Conservation (phyloP, 2,888 invertebrate species). For the Acanthoscelides obtectus region DNA sequence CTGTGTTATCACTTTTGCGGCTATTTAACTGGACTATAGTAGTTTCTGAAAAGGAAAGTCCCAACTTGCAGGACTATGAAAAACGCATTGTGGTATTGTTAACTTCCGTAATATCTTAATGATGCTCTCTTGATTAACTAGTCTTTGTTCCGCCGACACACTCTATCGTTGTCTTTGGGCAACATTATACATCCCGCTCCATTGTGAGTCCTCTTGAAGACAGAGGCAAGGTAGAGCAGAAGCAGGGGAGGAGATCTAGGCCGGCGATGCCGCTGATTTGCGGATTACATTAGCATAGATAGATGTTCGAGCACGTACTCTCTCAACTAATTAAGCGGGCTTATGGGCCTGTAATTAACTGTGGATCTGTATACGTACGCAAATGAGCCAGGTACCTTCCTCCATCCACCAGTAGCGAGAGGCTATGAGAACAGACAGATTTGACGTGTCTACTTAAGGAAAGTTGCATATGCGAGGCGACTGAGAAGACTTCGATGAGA, state of each 20-base stretch:
- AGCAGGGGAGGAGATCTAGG: neutral
- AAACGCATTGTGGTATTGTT: too few species aligned
- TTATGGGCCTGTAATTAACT: conserved; percentile 7
- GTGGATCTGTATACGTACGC: conserved; percentile 4
- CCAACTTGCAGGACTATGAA: too few species aligned
- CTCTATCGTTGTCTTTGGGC: neutral
- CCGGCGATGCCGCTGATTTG: neutral
- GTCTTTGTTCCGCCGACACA: too few species aligned
- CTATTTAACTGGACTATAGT: too few species aligned
- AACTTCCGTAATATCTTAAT: too few species aligned
- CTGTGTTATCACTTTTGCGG: too few species aligned
- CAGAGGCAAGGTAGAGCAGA: neutral
- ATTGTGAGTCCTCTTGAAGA: neutral
- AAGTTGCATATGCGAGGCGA: neutral
- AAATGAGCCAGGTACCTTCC: neutral
- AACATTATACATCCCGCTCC: neutral
- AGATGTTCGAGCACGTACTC: neutral
- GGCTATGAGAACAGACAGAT: too few species aligned
- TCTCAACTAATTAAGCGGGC: conserved; percentile 6
- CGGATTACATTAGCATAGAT: neutral
- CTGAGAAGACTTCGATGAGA: neutral
- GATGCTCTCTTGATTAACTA: too few species aligned
- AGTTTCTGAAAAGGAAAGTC: too few species aligned
- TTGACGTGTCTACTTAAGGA: neutral
- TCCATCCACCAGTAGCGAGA: neutral